phyloP scores from a whole-genome alignment of 2,113 vertebrate genomes.

The Strigops habroptila region DNA sequence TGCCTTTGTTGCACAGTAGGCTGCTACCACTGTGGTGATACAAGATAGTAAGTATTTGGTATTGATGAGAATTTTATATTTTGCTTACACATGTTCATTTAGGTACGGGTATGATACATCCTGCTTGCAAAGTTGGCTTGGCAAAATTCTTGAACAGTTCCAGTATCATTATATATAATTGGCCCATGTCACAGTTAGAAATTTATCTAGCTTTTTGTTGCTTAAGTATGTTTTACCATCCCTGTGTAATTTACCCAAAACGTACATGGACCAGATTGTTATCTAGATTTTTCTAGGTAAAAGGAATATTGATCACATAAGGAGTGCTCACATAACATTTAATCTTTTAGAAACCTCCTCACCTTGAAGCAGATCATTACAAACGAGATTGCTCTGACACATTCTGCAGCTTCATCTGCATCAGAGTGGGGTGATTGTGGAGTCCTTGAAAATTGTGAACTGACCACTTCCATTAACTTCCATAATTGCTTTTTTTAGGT shows the following conservation, averaged over 20 bases:
- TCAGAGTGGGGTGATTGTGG: not conserved
- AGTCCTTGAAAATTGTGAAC: conserved; percentile 20
- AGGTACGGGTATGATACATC: not conserved
- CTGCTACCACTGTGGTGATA: not conserved
- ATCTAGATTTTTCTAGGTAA: not conserved
- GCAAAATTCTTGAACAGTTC: not conserved
- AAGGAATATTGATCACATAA: not conserved
- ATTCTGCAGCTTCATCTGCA: not conserved
- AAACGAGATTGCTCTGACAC: not conserved
- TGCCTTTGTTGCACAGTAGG: not conserved
- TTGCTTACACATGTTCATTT: not conserved
- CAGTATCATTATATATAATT: not conserved
- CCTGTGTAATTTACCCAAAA: not conserved
- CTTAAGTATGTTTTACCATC: not conserved
- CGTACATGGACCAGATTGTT: not conserved
- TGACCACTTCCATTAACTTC: conserved; percentile 10
- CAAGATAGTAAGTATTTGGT: not conserved
- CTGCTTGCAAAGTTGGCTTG: not conserved
- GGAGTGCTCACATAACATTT: not conserved
- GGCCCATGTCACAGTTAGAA: not conserved
- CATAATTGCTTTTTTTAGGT: not conserved
- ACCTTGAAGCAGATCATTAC: not conserved
- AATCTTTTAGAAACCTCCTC: not conserved
- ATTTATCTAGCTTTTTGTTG: not conserved
- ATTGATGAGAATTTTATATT: not conserved